Evolutionary conservation across 1,140 invertebrate species (phyloP).

Genomic region (Drosophila bocki): DNA sequence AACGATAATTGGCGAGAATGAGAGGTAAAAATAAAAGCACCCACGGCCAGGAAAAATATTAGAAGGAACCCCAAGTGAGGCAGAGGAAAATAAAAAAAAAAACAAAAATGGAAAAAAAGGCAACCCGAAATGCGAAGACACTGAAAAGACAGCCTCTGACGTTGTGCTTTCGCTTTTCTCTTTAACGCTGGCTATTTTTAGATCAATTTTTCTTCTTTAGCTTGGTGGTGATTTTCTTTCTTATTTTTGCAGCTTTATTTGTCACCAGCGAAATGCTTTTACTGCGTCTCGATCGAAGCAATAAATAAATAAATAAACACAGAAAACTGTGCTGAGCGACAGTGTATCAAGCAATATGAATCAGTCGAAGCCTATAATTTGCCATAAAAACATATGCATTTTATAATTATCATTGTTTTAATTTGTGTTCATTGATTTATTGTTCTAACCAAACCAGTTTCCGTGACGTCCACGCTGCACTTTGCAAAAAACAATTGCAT

Average conservation of each 20-base stretch:
- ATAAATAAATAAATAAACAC: constrained; percentile 24
- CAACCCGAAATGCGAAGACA: constrained; percentile 18
- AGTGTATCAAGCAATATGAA: constrained; percentile 1
- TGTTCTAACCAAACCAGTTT: constrained; percentile 38
- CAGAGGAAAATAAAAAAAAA: no score
- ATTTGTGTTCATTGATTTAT: constrained; percentile 8
- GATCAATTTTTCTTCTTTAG: constrained; percentile 33
- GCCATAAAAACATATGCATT: constrained; percentile 42
- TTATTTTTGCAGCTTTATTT: constrained; percentile 29
- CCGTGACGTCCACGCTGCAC: constrained; percentile 13
- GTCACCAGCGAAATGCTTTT: constrained; percentile 14
- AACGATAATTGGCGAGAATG: constrained; percentile 36
- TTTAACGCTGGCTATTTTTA: constrained; percentile 40
- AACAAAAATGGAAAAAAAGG: background rate
- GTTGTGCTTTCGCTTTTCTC: constrained; percentile 49
- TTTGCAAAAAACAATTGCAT: constrained; percentile 20
- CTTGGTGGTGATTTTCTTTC: constrained; percentile 12
- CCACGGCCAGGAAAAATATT: constrained; percentile 27
- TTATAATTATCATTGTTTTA: constrained; percentile 2
- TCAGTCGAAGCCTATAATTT: constrained; percentile 29
- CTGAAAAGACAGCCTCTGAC: constrained; percentile 33
- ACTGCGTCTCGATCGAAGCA: constrained; percentile 36
- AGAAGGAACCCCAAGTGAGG: constrained; percentile 35
- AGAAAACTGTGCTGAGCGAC: background rate
- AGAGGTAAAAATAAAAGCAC: constrained; percentile 28